phyloP scores from a whole-genome alignment of 1,140 invertebrate genomes.

The Hylaeus anthracinus region DNA sequence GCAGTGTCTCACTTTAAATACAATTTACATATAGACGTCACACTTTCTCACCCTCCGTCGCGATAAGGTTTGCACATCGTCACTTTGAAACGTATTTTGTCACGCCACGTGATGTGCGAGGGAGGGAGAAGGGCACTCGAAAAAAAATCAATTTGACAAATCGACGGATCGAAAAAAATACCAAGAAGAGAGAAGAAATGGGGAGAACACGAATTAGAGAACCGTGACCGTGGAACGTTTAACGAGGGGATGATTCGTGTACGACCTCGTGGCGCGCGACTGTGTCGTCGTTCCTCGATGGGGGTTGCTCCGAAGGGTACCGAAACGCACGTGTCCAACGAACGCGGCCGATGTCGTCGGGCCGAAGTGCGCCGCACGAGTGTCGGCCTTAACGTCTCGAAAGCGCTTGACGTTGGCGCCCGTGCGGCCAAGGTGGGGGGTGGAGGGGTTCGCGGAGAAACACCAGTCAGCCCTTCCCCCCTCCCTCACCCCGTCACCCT shows the following conservation, averaged over 20 bases:
- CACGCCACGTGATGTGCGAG: constrained; percentile 43
- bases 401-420: constrained; percentile 74
- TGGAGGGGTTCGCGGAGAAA: constrained; percentile 66
- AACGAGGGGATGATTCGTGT: background rate
- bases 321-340: constrained; percentile 43
- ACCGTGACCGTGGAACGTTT: too few relatives aligned
- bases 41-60: constrained; percentile 42
- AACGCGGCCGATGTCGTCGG: constrained; percentile 69
- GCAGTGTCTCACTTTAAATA: constrained; percentile 30
- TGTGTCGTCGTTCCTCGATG: background rate
- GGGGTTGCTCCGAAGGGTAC: background rate
- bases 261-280: background rate
- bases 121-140: too few relatives aligned
- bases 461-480: constrained; percentile 45
- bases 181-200: too few relatives aligned
- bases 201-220: background rate
- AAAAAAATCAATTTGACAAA: too few relatives aligned
- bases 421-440: constrained; percentile 63
- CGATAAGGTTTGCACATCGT: constrained; percentile 43
- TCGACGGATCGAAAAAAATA: too few relatives aligned
- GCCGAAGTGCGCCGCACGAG: constrained; percentile 75
- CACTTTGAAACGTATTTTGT: constrained; percentile 22
- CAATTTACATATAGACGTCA: constrained; percentile 37
- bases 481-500: constrained; percentile 12
- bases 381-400: constrained; percentile 75